Conservation (phyloP, 1,140 invertebrate species). For the Pogonognathellus flavescens region DNA sequence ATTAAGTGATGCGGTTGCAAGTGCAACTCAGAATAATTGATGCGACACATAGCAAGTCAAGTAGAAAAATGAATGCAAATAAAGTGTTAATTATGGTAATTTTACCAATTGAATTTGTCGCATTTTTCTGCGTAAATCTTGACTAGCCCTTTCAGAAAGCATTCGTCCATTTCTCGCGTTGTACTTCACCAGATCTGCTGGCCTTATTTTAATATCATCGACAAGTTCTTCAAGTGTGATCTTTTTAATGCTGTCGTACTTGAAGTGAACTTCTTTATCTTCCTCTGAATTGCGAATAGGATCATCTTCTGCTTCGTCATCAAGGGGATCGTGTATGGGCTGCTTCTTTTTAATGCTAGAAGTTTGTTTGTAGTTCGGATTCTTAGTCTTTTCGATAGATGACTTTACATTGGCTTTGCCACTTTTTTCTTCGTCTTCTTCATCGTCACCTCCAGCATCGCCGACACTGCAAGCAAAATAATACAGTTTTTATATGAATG, state of each 20-base stretch:
- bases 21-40: no score
- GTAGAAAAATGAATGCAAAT: background rate
- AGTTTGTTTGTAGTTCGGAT: constrained; percentile 1
- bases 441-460: background rate
- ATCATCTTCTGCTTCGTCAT: constrained; percentile 38
- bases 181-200: background rate
- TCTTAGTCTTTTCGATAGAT: background rate
- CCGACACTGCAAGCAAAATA: background rate
- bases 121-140: constrained; percentile 18
- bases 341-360: background rate
- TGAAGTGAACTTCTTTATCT: constrained; percentile 13
- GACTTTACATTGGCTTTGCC: background rate
- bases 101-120: constrained; percentile 21
- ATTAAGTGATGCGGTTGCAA: background rate
- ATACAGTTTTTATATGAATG: no score
- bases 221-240: constrained; percentile 31
- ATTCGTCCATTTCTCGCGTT: background rate
- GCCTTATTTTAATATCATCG: constrained; percentile 37
- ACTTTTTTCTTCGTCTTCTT: constrained; percentile 37
- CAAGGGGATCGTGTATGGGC: background rate
- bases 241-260: constrained; percentile 3
- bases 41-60: no score
- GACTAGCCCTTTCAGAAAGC: background rate
- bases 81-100: background rate
- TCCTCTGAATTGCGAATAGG: constrained; percentile 9